Percentiles rank a stretch among this genome's conserved stretches.
Conservation (phyloP, 2,888 invertebrate genomes). For the Exocentrus adspersus region DNA sequence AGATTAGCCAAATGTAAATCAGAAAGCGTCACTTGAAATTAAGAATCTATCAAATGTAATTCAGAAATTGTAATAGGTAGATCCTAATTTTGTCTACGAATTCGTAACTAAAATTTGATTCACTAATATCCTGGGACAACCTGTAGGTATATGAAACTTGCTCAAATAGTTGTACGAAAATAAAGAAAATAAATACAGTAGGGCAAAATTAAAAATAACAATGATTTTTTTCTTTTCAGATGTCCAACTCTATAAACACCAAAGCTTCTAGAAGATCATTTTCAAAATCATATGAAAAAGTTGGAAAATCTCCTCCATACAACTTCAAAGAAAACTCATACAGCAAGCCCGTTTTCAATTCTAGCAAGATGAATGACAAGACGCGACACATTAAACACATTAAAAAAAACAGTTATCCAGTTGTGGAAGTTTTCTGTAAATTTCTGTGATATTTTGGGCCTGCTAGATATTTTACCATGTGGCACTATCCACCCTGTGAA, state of each 20-base stretch:
- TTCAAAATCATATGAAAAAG: slow-evolving; percentile 8
- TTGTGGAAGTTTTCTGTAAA: slow-evolving; percentile 51
- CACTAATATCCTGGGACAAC: no score
- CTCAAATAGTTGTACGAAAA: no score
- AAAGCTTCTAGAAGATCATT: background rate
- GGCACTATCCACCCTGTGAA: slow-evolving; percentile 55
- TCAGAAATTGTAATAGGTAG: no score
- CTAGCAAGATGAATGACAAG: background rate
- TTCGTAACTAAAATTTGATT: no score
- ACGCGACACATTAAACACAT: slow-evolving; percentile 6
- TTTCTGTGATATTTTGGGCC: slow-evolving; percentile 55
- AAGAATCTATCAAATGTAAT: no score
- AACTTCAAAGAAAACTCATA: slow-evolving; percentile 2
- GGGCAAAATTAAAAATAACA: no score
- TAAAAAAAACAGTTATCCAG: slow-evolving; percentile 24
- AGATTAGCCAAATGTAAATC: no score
- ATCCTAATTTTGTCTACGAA: no score
- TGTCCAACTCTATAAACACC: background rate
- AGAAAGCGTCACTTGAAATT: no score
- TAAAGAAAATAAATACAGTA: no score
- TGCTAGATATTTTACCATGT: slow-evolving; percentile 56
- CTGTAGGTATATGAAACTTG: no score
- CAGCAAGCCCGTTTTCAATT: background rate
- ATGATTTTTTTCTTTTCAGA: slow-evolving; percentile 8
- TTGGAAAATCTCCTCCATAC: slow-evolving; percentile 8